Conservation (phyloP, 2,888 invertebrate genomes). For the Icerya purchasi region DNA sequence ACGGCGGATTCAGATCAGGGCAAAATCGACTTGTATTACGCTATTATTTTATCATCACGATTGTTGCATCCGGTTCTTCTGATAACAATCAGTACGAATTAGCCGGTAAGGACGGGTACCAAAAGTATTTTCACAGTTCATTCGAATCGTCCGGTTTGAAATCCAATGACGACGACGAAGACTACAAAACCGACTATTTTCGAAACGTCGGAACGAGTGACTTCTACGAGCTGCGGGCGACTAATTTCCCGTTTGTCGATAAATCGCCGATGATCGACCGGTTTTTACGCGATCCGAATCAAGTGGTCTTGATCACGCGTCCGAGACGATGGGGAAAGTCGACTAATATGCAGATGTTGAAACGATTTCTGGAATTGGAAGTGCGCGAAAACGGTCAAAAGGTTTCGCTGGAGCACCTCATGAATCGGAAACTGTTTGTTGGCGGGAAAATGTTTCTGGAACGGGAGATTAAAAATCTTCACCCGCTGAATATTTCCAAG, state of each 20-base stretch:
- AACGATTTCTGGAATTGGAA: constrained; percentile 2
- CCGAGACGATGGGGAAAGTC: constrained; percentile 3
- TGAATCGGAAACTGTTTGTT: not conserved
- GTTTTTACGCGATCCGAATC: not conserved
- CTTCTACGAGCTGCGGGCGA: not conserved
- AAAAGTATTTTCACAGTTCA: not conserved
- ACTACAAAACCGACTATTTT: not conserved
- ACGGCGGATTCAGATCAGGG: no score
- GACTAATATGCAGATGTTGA: constrained; percentile 2
- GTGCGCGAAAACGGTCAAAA: not conserved
- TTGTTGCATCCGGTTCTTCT: no score
- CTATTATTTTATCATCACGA: no score
- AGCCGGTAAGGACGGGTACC: not conserved
- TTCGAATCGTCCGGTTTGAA: not conserved
- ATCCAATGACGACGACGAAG: not conserved
- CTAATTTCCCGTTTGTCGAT: not conserved
- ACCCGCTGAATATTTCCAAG: not conserved
- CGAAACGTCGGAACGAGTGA: not conserved
- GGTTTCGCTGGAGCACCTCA: not conserved
- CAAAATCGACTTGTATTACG: no score
- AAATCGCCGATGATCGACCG: not conserved
- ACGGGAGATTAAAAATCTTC: not conserved
- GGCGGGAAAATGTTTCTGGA: not conserved
- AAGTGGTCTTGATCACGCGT: not conserved
- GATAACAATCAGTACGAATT: no score